phyloP scores from a whole-genome alignment of 1,140 invertebrate species.

The Cyclargus thomasi region DNA sequence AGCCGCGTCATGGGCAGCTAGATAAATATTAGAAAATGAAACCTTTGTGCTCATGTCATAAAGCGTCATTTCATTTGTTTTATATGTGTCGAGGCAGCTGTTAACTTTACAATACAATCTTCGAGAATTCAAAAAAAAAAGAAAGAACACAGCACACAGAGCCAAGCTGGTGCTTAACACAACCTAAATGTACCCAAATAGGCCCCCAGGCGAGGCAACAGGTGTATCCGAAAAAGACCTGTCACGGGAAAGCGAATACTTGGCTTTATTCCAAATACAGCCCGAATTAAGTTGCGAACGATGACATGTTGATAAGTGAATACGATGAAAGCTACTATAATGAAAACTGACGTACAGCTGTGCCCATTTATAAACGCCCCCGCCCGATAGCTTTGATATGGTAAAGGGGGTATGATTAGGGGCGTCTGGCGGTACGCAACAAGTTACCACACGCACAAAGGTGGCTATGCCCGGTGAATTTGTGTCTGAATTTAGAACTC shows the following conservation, averaged over 20 bases:
- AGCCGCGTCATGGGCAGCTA: too few species aligned
- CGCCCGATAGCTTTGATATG: neutral
- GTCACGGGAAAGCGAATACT: neutral
- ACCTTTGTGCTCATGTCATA: too few species aligned
- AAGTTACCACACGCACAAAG: neutral
- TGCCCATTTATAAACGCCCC: neutral
- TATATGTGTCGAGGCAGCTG: too few species aligned
- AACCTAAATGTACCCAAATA: neutral
- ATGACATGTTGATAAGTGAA: constrained; percentile 1
- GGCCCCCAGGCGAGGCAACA: neutral
- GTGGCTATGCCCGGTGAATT: neutral
- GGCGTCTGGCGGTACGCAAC: neutral
- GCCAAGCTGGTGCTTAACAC: neutral
- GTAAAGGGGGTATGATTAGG: neutral
- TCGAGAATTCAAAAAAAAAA: neutral
- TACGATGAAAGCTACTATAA: neutral
- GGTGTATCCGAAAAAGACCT: neutral
- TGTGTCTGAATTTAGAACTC: neutral
- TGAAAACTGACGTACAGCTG: neutral
- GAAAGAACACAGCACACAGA: neutral
- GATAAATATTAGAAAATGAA: too few species aligned
- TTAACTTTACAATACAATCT: too few species aligned
- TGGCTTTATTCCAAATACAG: constrained; percentile 1
- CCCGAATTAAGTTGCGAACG: neutral
- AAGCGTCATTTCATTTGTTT: too few species aligned